A percentile compares a stretch with the other conserved stretches of the same genome.
These are phyloP conservation scores for Sphyrna mokarran DNA, from an alignment of 2,113 vertebrate genomes.

Conservation along the genomic window DNA sequence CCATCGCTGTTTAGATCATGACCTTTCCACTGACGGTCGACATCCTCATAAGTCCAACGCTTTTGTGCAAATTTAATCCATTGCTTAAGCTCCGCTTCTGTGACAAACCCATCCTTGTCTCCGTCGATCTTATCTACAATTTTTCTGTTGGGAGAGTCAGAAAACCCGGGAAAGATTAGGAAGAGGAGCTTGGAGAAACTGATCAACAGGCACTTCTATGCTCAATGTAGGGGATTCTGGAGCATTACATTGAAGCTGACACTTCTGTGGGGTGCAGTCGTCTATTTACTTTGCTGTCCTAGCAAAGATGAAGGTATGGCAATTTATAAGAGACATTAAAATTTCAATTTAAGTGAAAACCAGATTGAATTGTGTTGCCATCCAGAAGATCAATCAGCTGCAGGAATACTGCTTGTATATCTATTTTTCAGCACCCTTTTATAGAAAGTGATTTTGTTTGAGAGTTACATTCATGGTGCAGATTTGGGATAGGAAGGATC, in stretches of 20 bases:
- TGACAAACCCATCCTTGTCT: conserved; percentile 86
- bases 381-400: background rate
- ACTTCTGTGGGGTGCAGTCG: background rate
- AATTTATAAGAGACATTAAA: background rate
- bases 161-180: conserved; percentile 42
- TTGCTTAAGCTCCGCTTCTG: conserved; percentile 80
- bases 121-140: conserved; percentile 89
- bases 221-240: background rate
- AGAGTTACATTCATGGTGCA: background rate
- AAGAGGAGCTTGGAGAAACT: background rate
- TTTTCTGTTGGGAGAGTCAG: conserved; percentile 65
- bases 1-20: conserved; percentile 89
- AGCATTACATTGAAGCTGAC: background rate
- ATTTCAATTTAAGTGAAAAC: background rate
- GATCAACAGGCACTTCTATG: background rate
- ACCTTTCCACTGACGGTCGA: conserved; percentile 91
- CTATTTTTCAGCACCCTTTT: background rate
- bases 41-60: conserved; percentile 93
- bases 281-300: background rate
- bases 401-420: background rate
- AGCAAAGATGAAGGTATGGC: background rate
- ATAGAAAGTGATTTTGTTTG: background rate
- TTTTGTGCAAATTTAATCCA: conserved; percentile 97
- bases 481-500: background rate
- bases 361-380: background rate